A percentile compares a stretch with the other conserved stretches of the same genome.
phyloP scores from a whole-genome alignment of 2,888 invertebrate genomes.

The Diabrotica balteata region DNA sequence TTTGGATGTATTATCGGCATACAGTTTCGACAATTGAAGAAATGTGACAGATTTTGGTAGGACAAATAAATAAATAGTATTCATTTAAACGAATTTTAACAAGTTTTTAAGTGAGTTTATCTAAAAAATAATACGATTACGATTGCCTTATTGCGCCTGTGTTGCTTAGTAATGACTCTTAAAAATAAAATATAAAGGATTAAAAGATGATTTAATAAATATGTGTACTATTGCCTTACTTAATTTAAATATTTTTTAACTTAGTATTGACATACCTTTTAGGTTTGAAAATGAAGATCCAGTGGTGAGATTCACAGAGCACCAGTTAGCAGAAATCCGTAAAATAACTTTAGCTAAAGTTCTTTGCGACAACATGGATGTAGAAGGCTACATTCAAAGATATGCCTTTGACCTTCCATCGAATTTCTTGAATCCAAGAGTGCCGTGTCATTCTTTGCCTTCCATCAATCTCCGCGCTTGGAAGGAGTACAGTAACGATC shows the following conservation, averaged over 20 bases:
- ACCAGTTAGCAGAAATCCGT: slow-evolving; percentile 86
- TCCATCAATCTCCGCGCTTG: slow-evolving; percentile 82
- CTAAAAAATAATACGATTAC: no score
- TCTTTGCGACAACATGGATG: slow-evolving; percentile 89
- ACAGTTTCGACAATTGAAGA: slow-evolving; percentile 87
- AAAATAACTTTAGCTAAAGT: slow-evolving; percentile 86
- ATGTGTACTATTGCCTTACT: no score
- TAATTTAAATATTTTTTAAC: no score
- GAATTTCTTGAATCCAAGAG: slow-evolving; percentile 84
- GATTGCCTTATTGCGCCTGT: no score
- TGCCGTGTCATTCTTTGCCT: slow-evolving; percentile 83
- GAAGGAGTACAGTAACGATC: slow-evolving; percentile 72
- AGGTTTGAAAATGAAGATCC: slow-evolving; percentile 84
- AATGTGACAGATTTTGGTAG: slow-evolving; percentile 94
- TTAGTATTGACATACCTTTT: slow-evolving; percentile 43
- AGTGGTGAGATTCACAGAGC: slow-evolving; percentile 80
- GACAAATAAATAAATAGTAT: slow-evolving; percentile 32
- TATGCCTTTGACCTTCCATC: slow-evolving; percentile 90
- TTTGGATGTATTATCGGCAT: slow-evolving; percentile 94
- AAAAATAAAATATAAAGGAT: no score
- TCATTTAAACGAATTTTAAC: no score
- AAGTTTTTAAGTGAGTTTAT: no score
- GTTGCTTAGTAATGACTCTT: no score
- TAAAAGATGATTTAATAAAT: no score
- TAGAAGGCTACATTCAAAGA: slow-evolving; percentile 83